Evolutionary conservation across 1,140 invertebrate genomes (phyloP), one percentile per base, ranked within the genome.

Genomic region (Papilio machaon): DNA sequence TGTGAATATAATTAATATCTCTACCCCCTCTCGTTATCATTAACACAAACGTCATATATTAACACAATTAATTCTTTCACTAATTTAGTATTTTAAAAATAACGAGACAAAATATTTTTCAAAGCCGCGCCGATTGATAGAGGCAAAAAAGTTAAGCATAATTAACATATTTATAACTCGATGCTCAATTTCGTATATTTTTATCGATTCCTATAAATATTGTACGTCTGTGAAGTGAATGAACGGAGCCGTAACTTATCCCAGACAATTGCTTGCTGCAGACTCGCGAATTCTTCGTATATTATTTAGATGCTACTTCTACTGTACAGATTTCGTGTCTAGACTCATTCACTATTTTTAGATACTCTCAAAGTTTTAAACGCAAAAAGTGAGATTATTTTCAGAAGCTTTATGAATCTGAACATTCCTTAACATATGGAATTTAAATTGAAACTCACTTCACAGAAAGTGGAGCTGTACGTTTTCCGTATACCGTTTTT

Each of bases 221-320:
- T 64, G 23, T 64, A 64, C 23, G 19, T 64, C 5, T 64, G 60
- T 30, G 60, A 30, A 64, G 23, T 30, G 60, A 64, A 64, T 9
- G 60, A 64, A 64, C 60, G 60, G 19, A 19, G 60, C 60, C 60
- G 60, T 64, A 30, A 64, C 60, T 64, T 64, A 64, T 64, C 60
- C 60, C 60, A 64, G 60, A 64, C 60, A 64, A 64, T 64, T 64
- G 60, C 60, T 64, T 64, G 60, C 60, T 64, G 23, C 60, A 64
- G 60, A 64, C 60, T 64, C 23, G 60, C 23, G 19, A 64, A 64
- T 64, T 64, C 60, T 64, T 64, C 23, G 60, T 64, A 64, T 64
- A 64, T 64, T 64, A 64, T 64, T 64, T 64, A 64, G 60, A 19
- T 64, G 23, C 60, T 64, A 64, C 60, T 30, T 30, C 60, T 64